Evolutionary conservation across 2,888 invertebrate genomes (phyloP).

Genomic region (Ophion ellenae): DNA sequence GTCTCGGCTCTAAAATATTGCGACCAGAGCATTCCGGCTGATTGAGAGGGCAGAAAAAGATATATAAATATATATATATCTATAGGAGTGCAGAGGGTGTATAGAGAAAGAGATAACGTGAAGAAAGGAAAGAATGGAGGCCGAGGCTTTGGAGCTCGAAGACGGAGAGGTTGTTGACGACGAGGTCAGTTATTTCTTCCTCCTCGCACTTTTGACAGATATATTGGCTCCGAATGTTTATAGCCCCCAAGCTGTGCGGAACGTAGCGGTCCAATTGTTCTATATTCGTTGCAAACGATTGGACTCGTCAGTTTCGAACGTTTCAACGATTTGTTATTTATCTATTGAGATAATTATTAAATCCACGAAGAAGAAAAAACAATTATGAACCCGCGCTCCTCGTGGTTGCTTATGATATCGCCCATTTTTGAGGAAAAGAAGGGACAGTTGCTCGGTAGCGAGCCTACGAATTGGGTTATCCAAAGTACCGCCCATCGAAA

Average conservation of each 20-base stretch:
- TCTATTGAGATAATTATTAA: background rate
- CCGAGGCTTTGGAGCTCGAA: constrained; percentile 85
- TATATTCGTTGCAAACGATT: background rate
- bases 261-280: background rate
- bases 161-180: constrained; percentile 88
- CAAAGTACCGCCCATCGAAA: no score
- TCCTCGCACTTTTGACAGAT: background rate
- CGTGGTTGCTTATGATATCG: background rate
- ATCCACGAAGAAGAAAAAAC: background rate
- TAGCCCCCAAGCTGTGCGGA: constrained; percentile 66
- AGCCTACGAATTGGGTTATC: no score
- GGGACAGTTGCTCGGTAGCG: no score
- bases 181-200: constrained; percentile 85
- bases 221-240: constrained; percentile 37
- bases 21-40: background rate
- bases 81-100: background rate
- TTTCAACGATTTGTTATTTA: background rate
- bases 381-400: background rate
- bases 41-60: background rate
- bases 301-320: background rate
- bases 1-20: constrained; percentile 4
- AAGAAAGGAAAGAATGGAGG: constrained; percentile 84
- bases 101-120: constrained; percentile 21
- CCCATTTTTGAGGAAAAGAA: background rate
- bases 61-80: constrained; percentile 12